Evolutionary conservation across 2,888 invertebrate genomes (phyloP).

Genomic region (Margaritifera margaritifera): DNA sequence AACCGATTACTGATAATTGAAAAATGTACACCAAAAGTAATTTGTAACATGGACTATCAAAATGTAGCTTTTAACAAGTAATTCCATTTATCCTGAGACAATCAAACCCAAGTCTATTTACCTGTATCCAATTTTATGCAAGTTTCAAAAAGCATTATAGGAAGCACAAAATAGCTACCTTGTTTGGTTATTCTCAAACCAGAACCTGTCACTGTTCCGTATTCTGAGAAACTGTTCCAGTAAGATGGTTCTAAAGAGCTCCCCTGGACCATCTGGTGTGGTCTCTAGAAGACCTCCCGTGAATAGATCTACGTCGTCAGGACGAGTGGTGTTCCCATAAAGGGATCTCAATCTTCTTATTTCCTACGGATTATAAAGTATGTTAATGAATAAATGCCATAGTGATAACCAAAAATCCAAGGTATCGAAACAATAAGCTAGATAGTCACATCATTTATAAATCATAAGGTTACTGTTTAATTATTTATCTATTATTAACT

Average conservation of each 20-base stretch:
- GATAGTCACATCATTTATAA: too few species aligned
- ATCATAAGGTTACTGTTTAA: too few species aligned
- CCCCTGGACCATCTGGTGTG: conserved; percentile 77
- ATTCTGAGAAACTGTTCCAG: conserved; percentile 93
- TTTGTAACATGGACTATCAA: too few species aligned
- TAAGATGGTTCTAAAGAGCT: conserved; percentile 90
- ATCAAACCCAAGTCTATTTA: too few species aligned
- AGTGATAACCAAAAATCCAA: too few species aligned
- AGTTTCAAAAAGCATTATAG: neutral
- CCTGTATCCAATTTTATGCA: neutral
- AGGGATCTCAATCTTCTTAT: conserved; percentile 79
- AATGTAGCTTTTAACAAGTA: too few species aligned
- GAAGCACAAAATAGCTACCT: conserved; percentile 77
- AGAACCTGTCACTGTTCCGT: conserved; percentile 94
- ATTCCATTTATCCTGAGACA: too few species aligned
- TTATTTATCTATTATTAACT: too few species aligned
- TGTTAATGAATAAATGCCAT: too few species aligned
- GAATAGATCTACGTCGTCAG: conserved; percentile 94
- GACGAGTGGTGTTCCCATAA: conserved; percentile 76
- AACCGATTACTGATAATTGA: too few species aligned
- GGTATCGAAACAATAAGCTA: too few species aligned
- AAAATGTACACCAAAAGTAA: too few species aligned
- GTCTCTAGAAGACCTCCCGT: conserved; percentile 98
- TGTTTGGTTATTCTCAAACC: conserved; percentile 95
- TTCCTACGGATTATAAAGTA: conserved; percentile 20